A percentile compares a stretch with the other conserved stretches of the same genome.
Evolutionary conservation across 2,797 vertebrate genomes (phyloP).

Genomic region (Spondyliosoma cantharus): DNA sequence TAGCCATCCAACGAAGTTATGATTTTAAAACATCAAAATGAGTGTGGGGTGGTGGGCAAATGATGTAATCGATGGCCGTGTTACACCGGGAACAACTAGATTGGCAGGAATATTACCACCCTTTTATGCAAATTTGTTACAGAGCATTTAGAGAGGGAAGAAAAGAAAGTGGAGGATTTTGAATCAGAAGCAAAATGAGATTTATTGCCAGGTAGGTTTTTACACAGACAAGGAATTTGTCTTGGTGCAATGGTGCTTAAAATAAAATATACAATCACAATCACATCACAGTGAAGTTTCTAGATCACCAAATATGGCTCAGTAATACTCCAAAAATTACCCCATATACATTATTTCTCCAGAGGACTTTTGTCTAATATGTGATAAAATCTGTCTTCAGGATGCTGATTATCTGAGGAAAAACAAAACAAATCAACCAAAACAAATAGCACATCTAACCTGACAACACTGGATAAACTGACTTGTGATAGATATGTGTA

Average conservation of each 20-base stretch:
- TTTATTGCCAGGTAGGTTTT: no score
- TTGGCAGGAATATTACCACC: not conserved
- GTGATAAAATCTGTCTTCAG: slow-evolving; percentile 34
- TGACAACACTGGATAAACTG: slow-evolving; percentile 17
- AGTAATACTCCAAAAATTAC: slow-evolving; percentile 33
- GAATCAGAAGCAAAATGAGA: no score
- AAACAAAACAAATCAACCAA: slow-evolving; percentile 35
- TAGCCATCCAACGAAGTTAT: no score
- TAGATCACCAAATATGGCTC: slow-evolving; percentile 9
- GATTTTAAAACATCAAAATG: no score
- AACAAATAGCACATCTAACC: slow-evolving; percentile 32
- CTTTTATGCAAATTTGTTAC: not conserved
- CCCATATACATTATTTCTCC: slow-evolving; percentile 29
- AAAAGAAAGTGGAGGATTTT: slow-evolving; percentile 5
- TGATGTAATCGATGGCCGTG: no score
- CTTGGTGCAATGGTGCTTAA: no score
- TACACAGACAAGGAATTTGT: no score
- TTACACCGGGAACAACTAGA: no score
- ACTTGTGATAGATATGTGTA: not conserved
- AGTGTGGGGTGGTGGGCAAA: no score
- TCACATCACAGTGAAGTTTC: no score
- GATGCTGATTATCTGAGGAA: slow-evolving; percentile 34
- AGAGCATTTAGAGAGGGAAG: not conserved
- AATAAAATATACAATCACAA: no score
- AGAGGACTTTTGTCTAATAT: slow-evolving; percentile 28